These are phyloP conservation scores for Ovibos moschatus DNA, from an alignment of 2,113 vertebrate species.

Conservation along the genomic window DNA sequence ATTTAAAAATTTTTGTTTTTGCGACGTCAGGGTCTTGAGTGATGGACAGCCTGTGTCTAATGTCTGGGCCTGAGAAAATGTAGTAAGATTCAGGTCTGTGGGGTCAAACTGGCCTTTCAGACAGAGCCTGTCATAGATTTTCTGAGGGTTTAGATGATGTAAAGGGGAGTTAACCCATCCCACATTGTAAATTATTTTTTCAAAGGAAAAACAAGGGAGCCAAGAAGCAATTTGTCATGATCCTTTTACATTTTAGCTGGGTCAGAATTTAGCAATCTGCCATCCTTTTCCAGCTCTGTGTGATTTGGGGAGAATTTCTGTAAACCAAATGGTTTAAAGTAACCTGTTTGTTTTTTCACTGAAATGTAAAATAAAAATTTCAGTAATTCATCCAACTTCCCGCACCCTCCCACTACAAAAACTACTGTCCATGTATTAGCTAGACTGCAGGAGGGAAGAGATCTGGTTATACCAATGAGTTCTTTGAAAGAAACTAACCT, in stretches of 20 bases:
- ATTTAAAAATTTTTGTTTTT: slow-evolving; percentile 49
- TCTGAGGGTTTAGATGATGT: slow-evolving; percentile 56
- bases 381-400: neutral
- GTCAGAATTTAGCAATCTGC: slow-evolving; percentile 37
- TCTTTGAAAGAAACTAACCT: neutral
- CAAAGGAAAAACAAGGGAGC: slow-evolving; percentile 66
- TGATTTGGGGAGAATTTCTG: neutral
- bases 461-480: neutral
- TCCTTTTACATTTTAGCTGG: slow-evolving; percentile 51
- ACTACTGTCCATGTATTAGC: neutral
- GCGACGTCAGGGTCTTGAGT: neutral
- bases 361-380: neutral
- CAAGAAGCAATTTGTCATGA: slow-evolving; percentile 75
- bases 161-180: slow-evolving; percentile 66
- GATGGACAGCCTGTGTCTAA: slow-evolving; percentile 26
- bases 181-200: slow-evolving; percentile 68
- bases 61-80: slow-evolving; percentile 41
- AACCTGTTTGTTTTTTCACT: neutral
- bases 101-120: slow-evolving; percentile 43
- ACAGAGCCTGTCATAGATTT: slow-evolving; percentile 52
- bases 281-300: slow-evolving; percentile 1
- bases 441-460: neutral
- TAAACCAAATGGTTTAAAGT: slow-evolving; percentile 9
- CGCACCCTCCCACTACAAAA: neutral
- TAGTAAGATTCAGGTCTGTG: slow-evolving; percentile 19